Percentiles rank a stretch among this genome's conserved stretches.
Evolutionary conservation across 1,140 invertebrate species (phyloP).

Genomic region (Drosophila nasuta): DNA sequence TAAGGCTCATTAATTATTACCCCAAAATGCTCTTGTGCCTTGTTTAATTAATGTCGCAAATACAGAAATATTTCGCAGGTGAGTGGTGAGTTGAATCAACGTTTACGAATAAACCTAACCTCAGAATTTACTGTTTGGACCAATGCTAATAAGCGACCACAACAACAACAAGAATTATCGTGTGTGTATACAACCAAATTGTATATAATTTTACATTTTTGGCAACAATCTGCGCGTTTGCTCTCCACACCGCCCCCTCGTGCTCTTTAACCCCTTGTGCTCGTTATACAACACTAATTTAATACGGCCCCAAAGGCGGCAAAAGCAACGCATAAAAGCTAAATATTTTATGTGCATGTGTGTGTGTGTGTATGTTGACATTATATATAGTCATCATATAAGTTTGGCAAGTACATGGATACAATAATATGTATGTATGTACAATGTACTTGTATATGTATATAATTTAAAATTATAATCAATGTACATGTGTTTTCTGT

Average conservation of each 20-base stretch:
- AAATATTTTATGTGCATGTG: constrained; percentile 69
- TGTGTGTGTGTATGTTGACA: constrained; percentile 40
- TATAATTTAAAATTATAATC: constrained; percentile 83
- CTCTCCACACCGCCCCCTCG: constrained; percentile 21
- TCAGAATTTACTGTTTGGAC: constrained; percentile 19
- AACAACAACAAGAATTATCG: constrained; percentile 13
- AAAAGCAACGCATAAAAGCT: constrained; percentile 70
- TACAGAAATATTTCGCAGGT: not conserved
- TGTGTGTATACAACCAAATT: constrained; percentile 16
- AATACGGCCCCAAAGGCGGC: constrained; percentile 61
- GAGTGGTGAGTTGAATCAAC: not conserved
- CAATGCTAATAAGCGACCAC: constrained; percentile 22
- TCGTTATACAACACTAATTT: constrained; percentile 73
- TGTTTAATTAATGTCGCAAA: constrained; percentile 14
- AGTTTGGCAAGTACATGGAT: constrained; percentile 53
- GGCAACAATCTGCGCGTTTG: constrained; percentile 40
- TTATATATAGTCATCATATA: constrained; percentile 43
- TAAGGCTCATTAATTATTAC: constrained; percentile 39
- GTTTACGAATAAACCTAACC: constrained; percentile 21
- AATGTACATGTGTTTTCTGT: constrained; percentile 69
- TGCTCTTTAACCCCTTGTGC: constrained; percentile 25
- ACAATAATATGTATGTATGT: constrained; percentile 51
- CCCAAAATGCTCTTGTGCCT: constrained; percentile 17
- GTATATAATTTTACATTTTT: constrained; percentile 46
- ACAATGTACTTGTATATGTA: constrained; percentile 34